Evolutionary conservation across 2,888 invertebrate genomes (phyloP).

Genomic region (Philereme vetulata): DNA sequence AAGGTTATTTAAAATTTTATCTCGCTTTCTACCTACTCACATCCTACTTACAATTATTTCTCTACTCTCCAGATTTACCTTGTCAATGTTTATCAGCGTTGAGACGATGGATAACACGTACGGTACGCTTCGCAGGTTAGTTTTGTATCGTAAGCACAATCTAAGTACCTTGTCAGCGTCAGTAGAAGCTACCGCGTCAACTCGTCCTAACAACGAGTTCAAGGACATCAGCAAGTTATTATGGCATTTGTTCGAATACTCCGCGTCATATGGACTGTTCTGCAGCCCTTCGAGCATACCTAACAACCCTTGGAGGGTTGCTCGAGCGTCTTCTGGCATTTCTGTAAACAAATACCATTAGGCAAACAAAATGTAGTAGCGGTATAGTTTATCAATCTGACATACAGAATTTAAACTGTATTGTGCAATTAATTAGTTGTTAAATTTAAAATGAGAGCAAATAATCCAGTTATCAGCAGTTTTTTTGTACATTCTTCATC

Average conservation of each 20-base stretch:
- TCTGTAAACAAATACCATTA: conserved; percentile 25
- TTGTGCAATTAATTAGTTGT: not conserved
- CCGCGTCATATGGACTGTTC: conserved; percentile 11
- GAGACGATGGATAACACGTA: conserved; percentile 17
- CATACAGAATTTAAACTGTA: not conserved
- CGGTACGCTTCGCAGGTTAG: conserved; percentile 21
- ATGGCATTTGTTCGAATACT: conserved; percentile 13
- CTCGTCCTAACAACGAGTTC: conserved; percentile 2
- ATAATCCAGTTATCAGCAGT: conserved; percentile 13
- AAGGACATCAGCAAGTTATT: conserved; percentile 12
- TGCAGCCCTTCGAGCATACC: conserved; percentile 11
- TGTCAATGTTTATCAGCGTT: conserved; percentile 17
- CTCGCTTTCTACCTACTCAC: too few relatives aligned
- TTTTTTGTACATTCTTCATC: conserved; percentile 1
- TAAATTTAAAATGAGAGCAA: conserved; percentile 11
- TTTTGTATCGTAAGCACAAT: conserved; percentile 33
- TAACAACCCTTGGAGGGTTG: conserved; percentile 9
- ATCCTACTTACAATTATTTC: not conserved
- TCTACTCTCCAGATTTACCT: conserved; percentile 8
- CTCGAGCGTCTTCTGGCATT: conserved; percentile 24
- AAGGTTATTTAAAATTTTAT: too few relatives aligned
- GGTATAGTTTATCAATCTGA: too few relatives aligned
- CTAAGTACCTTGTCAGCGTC: conserved; percentile 37
- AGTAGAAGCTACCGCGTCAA: conserved; percentile 2
- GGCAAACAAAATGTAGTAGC: not conserved